Base-by-base conservation (phyloP, 2,797 vertebrate species). In the Taeniopygia guttata region DNA sequence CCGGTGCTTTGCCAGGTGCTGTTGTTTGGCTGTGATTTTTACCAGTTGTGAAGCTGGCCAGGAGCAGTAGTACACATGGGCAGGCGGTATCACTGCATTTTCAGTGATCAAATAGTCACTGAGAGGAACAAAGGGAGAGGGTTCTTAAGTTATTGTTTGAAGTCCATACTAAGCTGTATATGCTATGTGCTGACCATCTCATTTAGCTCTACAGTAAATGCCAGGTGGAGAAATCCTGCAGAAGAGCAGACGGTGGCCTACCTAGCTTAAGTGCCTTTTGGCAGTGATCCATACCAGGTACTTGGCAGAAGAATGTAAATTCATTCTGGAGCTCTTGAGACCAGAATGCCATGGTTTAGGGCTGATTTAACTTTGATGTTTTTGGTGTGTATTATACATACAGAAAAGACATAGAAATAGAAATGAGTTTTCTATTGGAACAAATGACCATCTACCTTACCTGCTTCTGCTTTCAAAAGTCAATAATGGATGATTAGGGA, bases 61-160 rank as follows among this genome's bases (percentile, higher is more conserved):
- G 38, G 21, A 51, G 11, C 59, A 55, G 29, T 42, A 29, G 16
- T 46, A 6, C 1, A 1, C 10, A 2, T 5, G 38, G 52, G 17
- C 48, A 29, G 38, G 10, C 34, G n/a, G 3, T 43, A 16, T 64
- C 64, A 19, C 46, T 67, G 42, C 0, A 0, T 63, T 56, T 56
- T 70, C 49, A 86, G 32, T 0, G 0, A 9, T 13, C 0, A 0
- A 25, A 3, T 34, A 48, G n/a, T 56, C 45, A 11, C 27, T 55
- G 34, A 63, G 19, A 32, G 30, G 59, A 79, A 16, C 19, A 67
- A 66, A 78, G 38, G 22, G 40, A 38, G 38, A 34, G 25, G 18
- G 30, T 20, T 94, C 45, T 79, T 38, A 67, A 84, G 29, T 10
- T 58, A 13, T 17, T 29, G 18, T 52, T 29, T 79, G 15, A 74